Base-by-base conservation (phyloP, 2,797 vertebrate genomes). In the Melanotaenia boesemani region DNA sequence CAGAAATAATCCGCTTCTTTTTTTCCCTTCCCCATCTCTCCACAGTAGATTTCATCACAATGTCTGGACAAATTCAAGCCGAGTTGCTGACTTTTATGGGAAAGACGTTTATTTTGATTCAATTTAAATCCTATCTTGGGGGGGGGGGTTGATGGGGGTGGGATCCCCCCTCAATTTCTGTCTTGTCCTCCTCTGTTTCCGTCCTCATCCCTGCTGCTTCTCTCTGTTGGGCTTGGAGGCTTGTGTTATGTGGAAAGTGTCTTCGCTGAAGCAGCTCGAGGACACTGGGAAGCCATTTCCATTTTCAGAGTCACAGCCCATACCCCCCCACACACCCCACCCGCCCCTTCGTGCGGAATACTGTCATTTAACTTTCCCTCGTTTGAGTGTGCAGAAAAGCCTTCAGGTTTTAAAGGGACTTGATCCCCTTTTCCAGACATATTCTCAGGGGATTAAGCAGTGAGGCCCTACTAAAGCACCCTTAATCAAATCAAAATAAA, bases 401-500 rank as follows among this genome's bases (percentile, higher is more conserved):
- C 93, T 92, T 80, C 84, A 92, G 92, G 91, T 92, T 94, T 92
- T 90, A 92, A 90, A 91, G 88, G 89, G 91, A 93, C 90, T 94
- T 93, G 90, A 94, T 93, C 92, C 93, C 92, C 86, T 95, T 95
- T 94, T 92, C 94, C 93, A 94, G 93, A 94, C 94, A 92, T 91
- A 92, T 94, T 95, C 92, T 93, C 89, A 77, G 84, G 82, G 92
- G 93, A 94, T 95, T 95, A 94, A 89, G 91, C 90, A 87, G 88
- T 59, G 86, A 92, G 90, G 88, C 88, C 89, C 88, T 82, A 90
- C 91, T 87, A 93, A 93, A 94, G 93, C 89, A 88, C 87, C 88
- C 90, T 90, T 94, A 94, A 94, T 94, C 92, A 93, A 94, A 95
- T 94, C 92, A 94, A 92, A 95, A 94, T 94, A 95, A 95, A 93